Base-by-base conservation (phyloP, 30 jellyfish, hydroid and myxozoan genomes). In the Aurelia aurita region DNA sequence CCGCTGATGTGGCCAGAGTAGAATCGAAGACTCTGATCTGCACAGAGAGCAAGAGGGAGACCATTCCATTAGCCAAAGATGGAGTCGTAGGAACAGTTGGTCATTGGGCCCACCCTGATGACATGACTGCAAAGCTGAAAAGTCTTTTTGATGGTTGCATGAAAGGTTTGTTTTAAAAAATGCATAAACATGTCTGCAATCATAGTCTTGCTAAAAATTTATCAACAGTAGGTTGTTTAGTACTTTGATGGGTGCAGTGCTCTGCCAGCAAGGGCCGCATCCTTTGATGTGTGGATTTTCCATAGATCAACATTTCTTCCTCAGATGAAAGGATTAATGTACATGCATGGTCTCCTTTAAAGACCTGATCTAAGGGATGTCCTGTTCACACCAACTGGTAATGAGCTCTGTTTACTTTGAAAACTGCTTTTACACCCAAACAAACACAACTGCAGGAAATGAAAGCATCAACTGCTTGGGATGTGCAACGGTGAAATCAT, bases 1-100 rank as follows among this genome's bases (percentile, higher is more conserved):
- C 99, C 0, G 98, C 97, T 39, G 99, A 95, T 78, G 99, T 95
- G 14, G 99, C 99, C 21, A 89, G 99, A 45, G 98, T 95, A 13
- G 99, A 95, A 63, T 85, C 97, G 9, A 85, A 87, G 77, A 95
- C 99, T 2, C 84, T 89, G 0, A 95, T 95, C 35, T 95, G 99
- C 80, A 95, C 98, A 7, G 92, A 89, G 63, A 82, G 86, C 78
- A 90, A 74, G 80, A 60, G 91, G 80, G 97, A 84, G 45, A 90
- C 91, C 59, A 78, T 95, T 34, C 98, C 99, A 47, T 70, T 70
- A 43, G 91, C 96, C 49, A 89, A 89, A 51, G 98, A 85, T 62
- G 98, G 98, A 58, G 92, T 87, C 67, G 82, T 74, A 6, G 98
- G 98, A 19, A 75, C 87, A 8, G 84, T 95, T 19, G 99, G 99